These are phyloP conservation scores for Theristus sp. DNA, from an alignment of 2,888 invertebrate genomes.

Conservation along the genomic window DNA sequence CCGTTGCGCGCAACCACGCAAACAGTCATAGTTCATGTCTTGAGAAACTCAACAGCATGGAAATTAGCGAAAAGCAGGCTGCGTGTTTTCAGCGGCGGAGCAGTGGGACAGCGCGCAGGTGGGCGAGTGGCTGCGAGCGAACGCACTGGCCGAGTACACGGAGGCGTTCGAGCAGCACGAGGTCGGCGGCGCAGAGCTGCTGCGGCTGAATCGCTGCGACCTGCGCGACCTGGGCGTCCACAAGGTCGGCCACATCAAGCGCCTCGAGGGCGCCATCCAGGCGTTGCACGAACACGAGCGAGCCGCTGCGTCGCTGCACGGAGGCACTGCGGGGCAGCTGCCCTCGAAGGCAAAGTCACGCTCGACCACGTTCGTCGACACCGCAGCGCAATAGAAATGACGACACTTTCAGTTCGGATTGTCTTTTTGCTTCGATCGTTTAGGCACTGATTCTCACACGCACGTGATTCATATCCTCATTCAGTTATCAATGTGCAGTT, in stretches of 20 bases:
- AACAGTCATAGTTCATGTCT: too few species aligned
- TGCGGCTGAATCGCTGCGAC: conserved; percentile 58
- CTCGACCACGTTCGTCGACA: too few species aligned
- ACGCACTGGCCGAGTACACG: conserved; percentile 70
- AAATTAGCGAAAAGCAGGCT: not conserved
- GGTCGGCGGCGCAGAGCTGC: conserved; percentile 68
- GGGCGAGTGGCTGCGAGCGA: conserved; percentile 65
- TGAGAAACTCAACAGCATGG: too few species aligned
- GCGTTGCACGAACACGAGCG: conserved; percentile 49
- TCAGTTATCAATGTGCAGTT: too few species aligned
- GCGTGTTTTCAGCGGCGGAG: conserved; percentile 16
- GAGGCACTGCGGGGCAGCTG: too few species aligned
- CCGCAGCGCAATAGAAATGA: too few species aligned
- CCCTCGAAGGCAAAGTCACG: too few species aligned
- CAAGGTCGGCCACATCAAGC: conserved; percentile 86
- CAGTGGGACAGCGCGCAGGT: conserved; percentile 75
- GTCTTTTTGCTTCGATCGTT: too few species aligned
- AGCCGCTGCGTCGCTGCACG: too few species aligned
- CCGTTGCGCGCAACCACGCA: not conserved
- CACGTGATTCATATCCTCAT: too few species aligned
- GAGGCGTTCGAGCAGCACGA: conserved; percentile 78
- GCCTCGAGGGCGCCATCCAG: conserved; percentile 76
- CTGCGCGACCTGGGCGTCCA: conserved; percentile 64
- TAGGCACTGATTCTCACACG: too few species aligned
- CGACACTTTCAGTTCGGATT: too few species aligned